A percentile compares a stretch with the other conserved stretches of the same genome.
Evolutionary conservation across 2,113 vertebrate genomes (phyloP).

Genomic region (Corvus hawaiiensis): DNA sequence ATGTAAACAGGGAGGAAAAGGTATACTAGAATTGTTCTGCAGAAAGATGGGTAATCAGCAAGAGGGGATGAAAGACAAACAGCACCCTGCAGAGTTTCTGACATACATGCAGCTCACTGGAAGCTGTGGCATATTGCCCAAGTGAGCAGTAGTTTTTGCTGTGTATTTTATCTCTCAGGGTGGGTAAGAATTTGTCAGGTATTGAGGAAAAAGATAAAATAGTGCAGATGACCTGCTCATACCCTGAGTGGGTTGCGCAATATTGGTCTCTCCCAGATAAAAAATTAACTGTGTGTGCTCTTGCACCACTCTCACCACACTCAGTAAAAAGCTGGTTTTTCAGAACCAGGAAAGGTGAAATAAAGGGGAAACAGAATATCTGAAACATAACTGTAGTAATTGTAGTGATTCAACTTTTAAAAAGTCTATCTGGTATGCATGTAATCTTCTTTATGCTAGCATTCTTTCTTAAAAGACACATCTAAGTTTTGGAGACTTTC

Average conservation of each 20-base stretch:
- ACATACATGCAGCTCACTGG: neutral
- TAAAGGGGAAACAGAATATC: neutral
- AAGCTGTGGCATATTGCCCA: neutral
- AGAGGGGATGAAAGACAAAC: neutral
- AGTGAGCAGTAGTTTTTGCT: neutral
- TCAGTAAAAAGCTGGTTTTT: neutral
- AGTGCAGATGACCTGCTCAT: neutral
- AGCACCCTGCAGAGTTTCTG: neutral
- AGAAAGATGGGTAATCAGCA: neutral
- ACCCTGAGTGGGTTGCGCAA: neutral
- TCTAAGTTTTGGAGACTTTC: neutral
- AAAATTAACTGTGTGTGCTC: neutral
- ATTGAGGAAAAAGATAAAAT: slow-evolving; percentile 7
- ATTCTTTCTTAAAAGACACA: neutral
- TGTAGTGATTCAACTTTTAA: neutral
- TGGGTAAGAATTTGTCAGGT: slow-evolving; percentile 2
- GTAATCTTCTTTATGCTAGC: neutral
- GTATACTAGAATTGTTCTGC: neutral
- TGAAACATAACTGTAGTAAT: neutral
- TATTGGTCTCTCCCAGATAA: slow-evolving; percentile 39
- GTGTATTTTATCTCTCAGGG: neutral
- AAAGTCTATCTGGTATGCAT: neutral
- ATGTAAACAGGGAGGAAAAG: neutral
- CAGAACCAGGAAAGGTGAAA: neutral
- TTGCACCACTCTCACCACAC: neutral